phyloP scores from a whole-genome alignment of 2,888 invertebrate species.

The Acleris emargana region DNA sequence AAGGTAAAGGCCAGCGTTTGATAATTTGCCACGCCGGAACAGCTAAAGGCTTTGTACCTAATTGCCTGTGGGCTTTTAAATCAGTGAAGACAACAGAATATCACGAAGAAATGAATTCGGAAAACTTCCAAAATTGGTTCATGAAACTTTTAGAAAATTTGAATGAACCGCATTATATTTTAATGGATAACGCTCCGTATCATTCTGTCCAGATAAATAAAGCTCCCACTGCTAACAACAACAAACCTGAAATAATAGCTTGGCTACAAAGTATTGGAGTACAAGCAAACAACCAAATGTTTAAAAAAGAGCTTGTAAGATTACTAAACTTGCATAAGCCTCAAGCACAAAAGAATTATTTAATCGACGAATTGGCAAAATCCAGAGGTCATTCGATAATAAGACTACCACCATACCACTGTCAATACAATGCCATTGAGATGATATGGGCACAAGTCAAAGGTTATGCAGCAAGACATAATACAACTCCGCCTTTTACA shows the following conservation, averaged over 20 bases:
- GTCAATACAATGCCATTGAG: conserved; percentile 40
- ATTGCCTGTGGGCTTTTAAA: no score
- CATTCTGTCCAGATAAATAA: conserved; percentile 39
- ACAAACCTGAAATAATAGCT: conserved; percentile 33
- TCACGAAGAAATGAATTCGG: conserved; percentile 38
- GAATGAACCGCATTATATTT: no score
- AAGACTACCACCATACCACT: conserved; percentile 39
- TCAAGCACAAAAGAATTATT: conserved; percentile 28
- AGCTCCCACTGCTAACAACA: conserved; percentile 30
- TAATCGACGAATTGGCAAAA: conserved; percentile 38
- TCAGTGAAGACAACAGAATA: no score
- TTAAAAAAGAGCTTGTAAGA: conserved; percentile 37
- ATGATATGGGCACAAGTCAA: no score
- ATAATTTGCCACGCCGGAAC: conserved; percentile 42
- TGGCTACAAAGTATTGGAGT: conserved; percentile 38
- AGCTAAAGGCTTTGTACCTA: conserved; percentile 36
- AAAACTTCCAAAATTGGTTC: conserved; percentile 37
- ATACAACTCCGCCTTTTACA: conserved; percentile 29
- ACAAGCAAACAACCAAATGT: conserved; percentile 34
- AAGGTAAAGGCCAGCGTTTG: conserved; percentile 37
- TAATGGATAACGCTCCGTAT: no score
- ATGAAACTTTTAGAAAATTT: no score
- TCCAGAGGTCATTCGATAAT: conserved; percentile 36
- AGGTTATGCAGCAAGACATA: conserved; percentile 35
- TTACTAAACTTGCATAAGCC: conserved; percentile 35